Conservation (phyloP, 2,888 invertebrate genomes). For the Ennomos quercinarius region DNA sequence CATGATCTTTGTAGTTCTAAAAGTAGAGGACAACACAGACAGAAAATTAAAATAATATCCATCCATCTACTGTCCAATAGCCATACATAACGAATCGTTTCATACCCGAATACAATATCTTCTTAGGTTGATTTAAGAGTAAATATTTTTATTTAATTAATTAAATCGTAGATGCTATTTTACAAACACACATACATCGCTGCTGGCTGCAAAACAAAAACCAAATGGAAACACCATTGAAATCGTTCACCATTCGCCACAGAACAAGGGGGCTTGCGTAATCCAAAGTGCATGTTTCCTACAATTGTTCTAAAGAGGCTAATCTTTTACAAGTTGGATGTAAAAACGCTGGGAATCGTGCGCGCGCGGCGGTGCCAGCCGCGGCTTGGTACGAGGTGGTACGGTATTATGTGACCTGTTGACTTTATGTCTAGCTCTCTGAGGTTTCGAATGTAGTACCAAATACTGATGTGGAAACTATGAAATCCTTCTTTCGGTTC, state of each 20-base stretch:
- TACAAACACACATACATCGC: background rate
- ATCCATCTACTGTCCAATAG: no score
- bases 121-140: no score
- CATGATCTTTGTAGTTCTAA: no score
- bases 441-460: constrained; percentile 38
- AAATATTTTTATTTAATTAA: no score
- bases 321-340: constrained; percentile 51
- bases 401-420: constrained; percentile 48
- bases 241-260: constrained; percentile 34
- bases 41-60: no score
- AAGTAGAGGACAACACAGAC: no score
- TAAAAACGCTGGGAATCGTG: constrained; percentile 60
- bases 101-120: no score
- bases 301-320: constrained; percentile 57
- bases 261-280: constrained; percentile 45
- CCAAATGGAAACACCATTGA: constrained; percentile 25
- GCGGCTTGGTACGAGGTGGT: constrained; percentile 72
- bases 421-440: constrained; percentile 33
- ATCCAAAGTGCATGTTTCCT: constrained; percentile 50
- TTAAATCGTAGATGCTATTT: no score
- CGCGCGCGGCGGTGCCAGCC: constrained; percentile 60
- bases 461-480: constrained; percentile 11
- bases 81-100: no score
- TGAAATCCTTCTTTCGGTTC: background rate
- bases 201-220: constrained; percentile 6